These are phyloP conservation scores for Anser brachyrhynchus DNA, from an alignment of 2,113 vertebrate species.

Conservation along the genomic window DNA sequence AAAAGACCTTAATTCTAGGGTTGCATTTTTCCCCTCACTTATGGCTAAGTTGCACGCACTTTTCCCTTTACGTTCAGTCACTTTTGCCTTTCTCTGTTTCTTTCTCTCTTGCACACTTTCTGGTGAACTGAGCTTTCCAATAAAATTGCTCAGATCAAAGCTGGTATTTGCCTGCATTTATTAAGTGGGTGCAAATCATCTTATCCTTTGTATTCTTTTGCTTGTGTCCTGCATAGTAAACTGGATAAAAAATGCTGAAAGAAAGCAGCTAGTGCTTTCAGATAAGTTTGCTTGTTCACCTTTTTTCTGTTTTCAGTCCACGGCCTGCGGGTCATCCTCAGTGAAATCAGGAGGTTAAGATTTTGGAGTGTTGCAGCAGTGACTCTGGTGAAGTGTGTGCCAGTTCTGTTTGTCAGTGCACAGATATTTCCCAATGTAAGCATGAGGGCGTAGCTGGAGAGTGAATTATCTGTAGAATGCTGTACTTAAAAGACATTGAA, in stretches of 20 bases:
- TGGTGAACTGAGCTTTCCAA: neutral
- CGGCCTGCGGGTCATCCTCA: neutral
- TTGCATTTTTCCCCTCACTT: neutral
- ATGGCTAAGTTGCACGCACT: neutral
- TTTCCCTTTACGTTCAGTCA: neutral
- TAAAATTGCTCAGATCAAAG: slow-evolving; percentile 23
- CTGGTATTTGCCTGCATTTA: neutral
- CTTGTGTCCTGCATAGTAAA: neutral
- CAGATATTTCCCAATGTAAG: neutral
- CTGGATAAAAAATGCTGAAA: neutral
- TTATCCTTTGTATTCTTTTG: neutral
- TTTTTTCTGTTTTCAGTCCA: neutral
- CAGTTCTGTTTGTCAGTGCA: neutral
- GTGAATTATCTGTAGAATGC: neutral
- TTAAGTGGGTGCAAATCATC: neutral
- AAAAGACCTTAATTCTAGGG: neutral
- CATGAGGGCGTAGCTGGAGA: neutral
- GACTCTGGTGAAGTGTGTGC: neutral
- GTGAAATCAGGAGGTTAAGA: neutral
- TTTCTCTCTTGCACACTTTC: neutral
- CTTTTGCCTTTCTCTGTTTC: neutral
- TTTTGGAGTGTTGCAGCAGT: neutral
- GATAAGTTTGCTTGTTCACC: neutral
- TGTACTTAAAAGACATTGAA: neutral
- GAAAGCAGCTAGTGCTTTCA: neutral